phyloP scores from a whole-genome alignment of 2,888 invertebrate species.

The Acanthosepion lycidas region DNA sequence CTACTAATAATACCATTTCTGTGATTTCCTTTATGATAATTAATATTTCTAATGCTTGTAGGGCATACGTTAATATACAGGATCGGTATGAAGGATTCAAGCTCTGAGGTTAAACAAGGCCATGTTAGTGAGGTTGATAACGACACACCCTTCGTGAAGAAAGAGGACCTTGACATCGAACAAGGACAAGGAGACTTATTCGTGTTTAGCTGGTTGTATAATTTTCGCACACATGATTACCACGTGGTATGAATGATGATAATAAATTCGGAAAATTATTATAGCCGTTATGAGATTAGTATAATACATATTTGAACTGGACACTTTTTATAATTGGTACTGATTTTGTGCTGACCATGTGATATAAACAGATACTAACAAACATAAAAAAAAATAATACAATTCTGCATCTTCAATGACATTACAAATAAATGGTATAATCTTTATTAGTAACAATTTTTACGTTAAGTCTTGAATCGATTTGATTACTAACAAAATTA shows the following conservation, averaged over 20 bases:
- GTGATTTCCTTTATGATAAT: neutral
- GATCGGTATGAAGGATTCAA: no score
- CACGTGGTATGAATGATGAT: neutral
- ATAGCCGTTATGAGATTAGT: neutral
- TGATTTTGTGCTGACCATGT: no score
- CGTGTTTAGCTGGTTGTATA: neutral
- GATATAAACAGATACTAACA: no score
- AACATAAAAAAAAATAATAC: no score
- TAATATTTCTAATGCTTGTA: neutral
- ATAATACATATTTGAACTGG: neutral
- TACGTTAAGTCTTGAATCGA: no score
- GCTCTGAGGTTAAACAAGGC: neutral
- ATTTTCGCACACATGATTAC: neutral
- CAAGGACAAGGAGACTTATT: neutral
- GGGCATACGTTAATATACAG: no score
- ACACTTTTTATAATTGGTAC: neutral
- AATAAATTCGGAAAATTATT: neutral
- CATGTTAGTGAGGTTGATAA: neutral
- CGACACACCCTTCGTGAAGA: neutral
- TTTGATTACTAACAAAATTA: no score
- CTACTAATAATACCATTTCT: neutral
- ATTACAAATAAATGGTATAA: no score
- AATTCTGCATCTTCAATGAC: no score
- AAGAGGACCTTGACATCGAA: neutral
- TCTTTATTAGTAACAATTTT: no score